phyloP scores from a whole-genome alignment of 1,140 invertebrate genomes.

The Lepidostoma basale region DNA sequence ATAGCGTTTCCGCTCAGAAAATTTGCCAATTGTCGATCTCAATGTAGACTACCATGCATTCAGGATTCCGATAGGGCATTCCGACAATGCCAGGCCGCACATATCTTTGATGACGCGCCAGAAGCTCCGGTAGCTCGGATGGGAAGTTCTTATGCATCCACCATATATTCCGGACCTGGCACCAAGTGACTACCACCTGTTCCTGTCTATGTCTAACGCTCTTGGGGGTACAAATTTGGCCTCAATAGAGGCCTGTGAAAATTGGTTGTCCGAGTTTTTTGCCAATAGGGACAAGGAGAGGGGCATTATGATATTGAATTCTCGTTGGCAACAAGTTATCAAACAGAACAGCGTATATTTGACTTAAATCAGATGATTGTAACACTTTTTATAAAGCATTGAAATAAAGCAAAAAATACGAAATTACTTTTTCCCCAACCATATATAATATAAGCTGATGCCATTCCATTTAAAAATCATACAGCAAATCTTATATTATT shows the following conservation, averaged over 20 bases:
- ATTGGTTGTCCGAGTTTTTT: slow-evolving; percentile 3
- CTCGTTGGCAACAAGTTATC: slow-evolving; percentile 6
- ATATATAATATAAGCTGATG: too few species aligned
- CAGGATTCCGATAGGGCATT: too few species aligned
- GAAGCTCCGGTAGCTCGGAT: background rate
- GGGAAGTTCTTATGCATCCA: slow-evolving; percentile 11
- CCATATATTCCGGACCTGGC: background rate
- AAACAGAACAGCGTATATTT: background rate
- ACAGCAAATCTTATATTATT: too few species aligned
- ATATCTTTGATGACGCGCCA: slow-evolving; percentile 5
- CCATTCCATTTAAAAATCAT: too few species aligned
- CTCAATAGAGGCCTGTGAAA: slow-evolving; percentile 10
- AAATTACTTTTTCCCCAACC: background rate
- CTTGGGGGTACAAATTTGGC: slow-evolving; percentile 4
- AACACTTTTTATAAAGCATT: background rate
- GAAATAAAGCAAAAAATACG: background rate
- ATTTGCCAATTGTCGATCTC: too few species aligned
- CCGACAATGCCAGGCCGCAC: slow-evolving; percentile 6
- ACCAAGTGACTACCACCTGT: slow-evolving; percentile 3
- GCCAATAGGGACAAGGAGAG: background rate
- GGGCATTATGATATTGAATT: background rate
- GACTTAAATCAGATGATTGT: slow-evolving; percentile 20
- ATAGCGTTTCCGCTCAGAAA: too few species aligned
- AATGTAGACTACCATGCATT: too few species aligned
- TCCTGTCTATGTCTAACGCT: background rate